These are phyloP conservation scores for Sclerurus mexicanus DNA, from an alignment of 2,113 vertebrate species.

Conservation along the genomic window DNA sequence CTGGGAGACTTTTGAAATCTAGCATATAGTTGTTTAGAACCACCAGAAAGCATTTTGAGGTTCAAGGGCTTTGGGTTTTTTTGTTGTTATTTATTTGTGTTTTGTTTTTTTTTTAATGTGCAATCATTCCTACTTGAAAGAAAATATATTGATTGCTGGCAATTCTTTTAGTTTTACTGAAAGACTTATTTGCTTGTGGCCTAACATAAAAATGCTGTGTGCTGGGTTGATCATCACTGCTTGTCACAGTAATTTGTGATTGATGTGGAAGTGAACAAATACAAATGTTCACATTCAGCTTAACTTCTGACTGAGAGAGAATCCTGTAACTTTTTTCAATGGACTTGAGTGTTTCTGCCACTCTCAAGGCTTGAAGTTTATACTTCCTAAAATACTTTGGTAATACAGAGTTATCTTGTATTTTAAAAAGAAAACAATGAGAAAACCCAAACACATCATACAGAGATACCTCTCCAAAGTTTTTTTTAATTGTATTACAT, in stretches of 20 bases:
- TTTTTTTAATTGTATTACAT: not conserved
- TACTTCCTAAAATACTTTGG: not conserved
- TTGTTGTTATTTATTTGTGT: not conserved
- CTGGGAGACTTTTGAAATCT: not conserved
- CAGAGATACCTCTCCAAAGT: not conserved
- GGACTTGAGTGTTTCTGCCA: not conserved
- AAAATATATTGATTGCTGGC: rapidly evolving
- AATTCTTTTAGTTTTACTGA: not conserved
- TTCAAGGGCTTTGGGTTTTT: not conserved
- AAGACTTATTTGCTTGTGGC: not conserved
- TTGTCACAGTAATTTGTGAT: not conserved
- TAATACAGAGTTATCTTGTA: not conserved
- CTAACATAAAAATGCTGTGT: not conserved
- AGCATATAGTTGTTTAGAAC: not conserved
- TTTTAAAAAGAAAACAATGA: not conserved
- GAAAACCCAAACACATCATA: not conserved
- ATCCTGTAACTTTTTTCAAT: not conserved
- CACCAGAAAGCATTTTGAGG: not conserved
- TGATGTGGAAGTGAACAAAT: not conserved
- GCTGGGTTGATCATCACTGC: not conserved
- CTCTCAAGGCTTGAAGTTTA: not conserved
- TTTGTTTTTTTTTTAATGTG: no score
- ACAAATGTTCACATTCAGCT: not conserved
- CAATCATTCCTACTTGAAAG: not conserved
- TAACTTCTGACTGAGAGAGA: not conserved